Conservation (phyloP, 1,140 invertebrate species). For the Penaeus chinensis region DNA sequence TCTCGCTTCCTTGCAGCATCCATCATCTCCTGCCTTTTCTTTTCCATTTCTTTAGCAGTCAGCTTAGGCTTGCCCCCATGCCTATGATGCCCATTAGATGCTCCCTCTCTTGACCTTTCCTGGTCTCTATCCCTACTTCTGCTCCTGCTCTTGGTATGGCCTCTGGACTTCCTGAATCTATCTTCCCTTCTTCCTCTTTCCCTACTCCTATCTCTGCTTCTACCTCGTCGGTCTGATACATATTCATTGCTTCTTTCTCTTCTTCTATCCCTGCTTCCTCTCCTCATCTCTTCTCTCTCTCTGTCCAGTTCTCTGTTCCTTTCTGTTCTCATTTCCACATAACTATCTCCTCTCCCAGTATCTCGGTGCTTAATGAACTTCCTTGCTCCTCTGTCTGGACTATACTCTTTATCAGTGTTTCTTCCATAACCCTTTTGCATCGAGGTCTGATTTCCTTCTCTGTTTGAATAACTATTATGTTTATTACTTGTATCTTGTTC, state of each 20-base stretch:
- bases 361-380: too few species aligned
- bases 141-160: not conserved
- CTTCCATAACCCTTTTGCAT: too few species aligned
- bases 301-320: constrained; percentile 8
- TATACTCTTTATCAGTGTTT: too few species aligned
- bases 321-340: not conserved
- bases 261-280: not conserved
- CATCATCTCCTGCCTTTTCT: constrained; percentile 41
- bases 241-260: constrained; percentile 5
- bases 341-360: too few species aligned
- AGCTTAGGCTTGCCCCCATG: not conserved
- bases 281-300: not conserved
- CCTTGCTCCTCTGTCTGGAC: too few species aligned
- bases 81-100: not conserved
- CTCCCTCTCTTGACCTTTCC: not conserved
- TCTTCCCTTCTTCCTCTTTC: not conserved
- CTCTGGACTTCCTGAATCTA: not conserved
- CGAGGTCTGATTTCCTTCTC: too few species aligned
- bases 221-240: too few species aligned
- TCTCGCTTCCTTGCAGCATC: constrained; percentile 43
- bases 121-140: not conserved
- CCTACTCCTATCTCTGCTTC: not conserved
- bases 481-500: too few species aligned
- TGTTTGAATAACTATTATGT: too few species aligned
- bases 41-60: constrained; percentile 39